Evolutionary conservation across 2,888 invertebrate genomes (phyloP).

Genomic region (Agonopterix arenella): DNA sequence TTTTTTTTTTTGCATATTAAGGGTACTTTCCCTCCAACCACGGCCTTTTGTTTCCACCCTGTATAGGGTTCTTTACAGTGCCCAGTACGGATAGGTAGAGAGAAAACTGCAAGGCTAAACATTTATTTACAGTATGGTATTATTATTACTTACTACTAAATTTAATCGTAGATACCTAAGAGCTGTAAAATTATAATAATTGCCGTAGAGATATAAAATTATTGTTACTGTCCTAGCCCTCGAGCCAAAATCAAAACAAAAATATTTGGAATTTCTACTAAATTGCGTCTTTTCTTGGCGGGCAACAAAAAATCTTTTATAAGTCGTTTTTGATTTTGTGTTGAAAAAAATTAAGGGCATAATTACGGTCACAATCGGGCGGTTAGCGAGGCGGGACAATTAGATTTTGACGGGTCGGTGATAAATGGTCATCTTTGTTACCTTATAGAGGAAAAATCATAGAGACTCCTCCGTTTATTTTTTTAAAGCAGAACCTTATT

Average conservation of each 20-base stretch:
- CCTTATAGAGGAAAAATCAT: conserved; percentile 31
- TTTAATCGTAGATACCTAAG: no score
- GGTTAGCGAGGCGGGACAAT: conserved; percentile 72
- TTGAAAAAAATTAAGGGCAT: conserved; percentile 70
- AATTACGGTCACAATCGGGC: conserved; percentile 71
- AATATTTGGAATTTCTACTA: conserved; percentile 56
- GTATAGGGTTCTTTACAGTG: no score
- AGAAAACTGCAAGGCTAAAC: no score
- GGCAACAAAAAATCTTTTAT: conserved; percentile 45
- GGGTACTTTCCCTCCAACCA: no score
- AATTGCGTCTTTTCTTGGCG: conserved; percentile 42
- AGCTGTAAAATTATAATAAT: no score
- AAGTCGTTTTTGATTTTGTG: conserved; percentile 55
- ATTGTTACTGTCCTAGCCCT: conserved; percentile 8
- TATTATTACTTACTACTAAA: no score
- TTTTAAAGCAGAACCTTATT: no score
- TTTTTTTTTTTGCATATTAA: no score
- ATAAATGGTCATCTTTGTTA: conserved; percentile 66
- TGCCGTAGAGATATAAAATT: not conserved
- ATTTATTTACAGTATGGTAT: no score
- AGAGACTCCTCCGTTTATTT: conserved; percentile 25
- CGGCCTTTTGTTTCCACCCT: no score
- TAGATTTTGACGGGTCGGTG: conserved; percentile 73
- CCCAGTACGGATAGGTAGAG: no score
- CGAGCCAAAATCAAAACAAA: conserved; percentile 30